Evolutionary conservation across 2,797 vertebrate species (phyloP), one percentile per base, ranked within the genome.

Genomic region (Anisognathus igniventris): DNA sequence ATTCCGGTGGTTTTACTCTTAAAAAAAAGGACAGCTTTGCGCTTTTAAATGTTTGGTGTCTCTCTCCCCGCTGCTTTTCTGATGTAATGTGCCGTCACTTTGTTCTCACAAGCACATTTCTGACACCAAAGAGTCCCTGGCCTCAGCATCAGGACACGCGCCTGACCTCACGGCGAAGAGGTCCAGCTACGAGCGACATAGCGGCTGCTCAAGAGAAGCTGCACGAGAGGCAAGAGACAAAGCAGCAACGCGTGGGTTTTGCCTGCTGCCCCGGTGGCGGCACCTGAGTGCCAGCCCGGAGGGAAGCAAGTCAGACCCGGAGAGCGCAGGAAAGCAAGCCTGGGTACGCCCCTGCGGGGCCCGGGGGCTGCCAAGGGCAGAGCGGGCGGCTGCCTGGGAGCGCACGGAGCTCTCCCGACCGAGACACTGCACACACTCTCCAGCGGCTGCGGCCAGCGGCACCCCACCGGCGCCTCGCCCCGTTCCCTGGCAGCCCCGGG

Each of bases 81-180:
- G 37, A 14, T 5, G 12, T 7, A 28, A 39, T 0, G 6, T 6
- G 19, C 23, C 8, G 24, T 16, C 42, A 24, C 2, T 8, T 58
- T 30, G 21, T 25, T 25, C 51, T 75, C 56, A 39, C 30, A 47
- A 47, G 56, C 27, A 21, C 40, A 40, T 15, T 73, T 42, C 44
- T 42, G 58, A 65, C 8, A 27, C 22, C 73, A 28, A 6, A 37
- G 21, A 54, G 60, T 2, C 53, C 40, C 62, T 8, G 17, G 12
- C 58, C 40, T 28, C 70, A 11, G 6, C 30, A 31, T 4, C n/a
- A 23, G 11, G 15, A 13, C 21, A 25, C 33, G 4, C 2, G 12
- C 6, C 40, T 5, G 30, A 7, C 37, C 17, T 33, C 42, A 12
- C 1, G 4, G 6, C 2, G 11, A 30, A 17, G 13, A 35, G 8